Evolutionary conservation across 2,797 vertebrate species (phyloP), one percentile per base, ranked within the genome.

Genomic region (Ammospiza maritima): DNA sequence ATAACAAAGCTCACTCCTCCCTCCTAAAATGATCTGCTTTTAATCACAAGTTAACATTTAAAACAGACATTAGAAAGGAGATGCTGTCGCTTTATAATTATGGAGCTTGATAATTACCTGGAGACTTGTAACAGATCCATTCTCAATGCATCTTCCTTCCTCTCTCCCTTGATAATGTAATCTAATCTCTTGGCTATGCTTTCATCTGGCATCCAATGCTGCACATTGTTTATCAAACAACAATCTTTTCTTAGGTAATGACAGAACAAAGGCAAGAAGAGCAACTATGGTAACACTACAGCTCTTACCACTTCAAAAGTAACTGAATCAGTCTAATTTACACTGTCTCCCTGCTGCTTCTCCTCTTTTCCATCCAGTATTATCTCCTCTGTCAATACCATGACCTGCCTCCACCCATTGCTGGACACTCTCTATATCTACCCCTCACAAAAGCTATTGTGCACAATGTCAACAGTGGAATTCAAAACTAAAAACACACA

Each of bases 281-380:
- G 73, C 84, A 97, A 84, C 95, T 93, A 30, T 25, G 73, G 89
- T 76, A 96, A 97, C 86, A 86, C 93, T 90, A 88, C 78, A 95
- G 96, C 94, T 95, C 89, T 97, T 94, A 96, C 91, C 93, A 97
- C 97, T 97, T 98, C 96, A 97, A 98, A 97, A 96, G 96, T 95
- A 88, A 88, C 78, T 61, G 71, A 67, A 83, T 90, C 18, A 3
- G 66, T 94, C 65, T 91, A 96, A 97, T 95, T 96, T 89, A 92
- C 89, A 84, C 74, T 3, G 27, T 70, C 64, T 53, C 34, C 16
- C 62, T 74, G 75, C 45, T 69, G 67, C 76, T 74, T 50, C 40
- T 66, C 62, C 57, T 91, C 85, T 95, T 72, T 76, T 86, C 79
- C 76, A 91, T 87, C 56, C 34, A 58, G 32, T 40, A 79, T 69